phyloP scores from a whole-genome alignment of 2,113 vertebrate genomes.

The Talpa occidentalis region DNA sequence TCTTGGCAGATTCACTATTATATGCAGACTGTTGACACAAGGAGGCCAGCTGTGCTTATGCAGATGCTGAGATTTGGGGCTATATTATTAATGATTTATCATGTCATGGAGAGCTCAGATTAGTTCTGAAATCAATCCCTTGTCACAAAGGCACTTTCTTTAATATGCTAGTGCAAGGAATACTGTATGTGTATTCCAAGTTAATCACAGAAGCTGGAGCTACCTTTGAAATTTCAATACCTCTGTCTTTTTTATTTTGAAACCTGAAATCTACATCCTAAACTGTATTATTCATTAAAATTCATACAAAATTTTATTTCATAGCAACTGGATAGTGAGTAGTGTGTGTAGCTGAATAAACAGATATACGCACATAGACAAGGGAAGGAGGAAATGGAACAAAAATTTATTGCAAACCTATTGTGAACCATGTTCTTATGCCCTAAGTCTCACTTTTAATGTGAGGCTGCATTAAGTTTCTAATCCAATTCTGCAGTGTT shows the following conservation, averaged over 20 bases:
- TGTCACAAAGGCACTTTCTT: slow-evolving; percentile 79
- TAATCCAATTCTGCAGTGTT: not conserved
- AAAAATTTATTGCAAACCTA: not conserved
- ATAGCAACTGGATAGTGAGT: slow-evolving; percentile 36
- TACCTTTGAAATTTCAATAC: slow-evolving; percentile 75
- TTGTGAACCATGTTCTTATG: not conserved
- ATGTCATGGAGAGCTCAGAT: slow-evolving; percentile 82
- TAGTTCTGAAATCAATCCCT: slow-evolving; percentile 84
- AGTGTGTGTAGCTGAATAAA: not conserved
- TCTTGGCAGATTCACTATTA: slow-evolving; percentile 84
- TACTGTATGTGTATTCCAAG: slow-evolving; percentile 67
- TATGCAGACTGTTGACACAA: slow-evolving; percentile 84
- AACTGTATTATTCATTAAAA: slow-evolving; percentile 70
- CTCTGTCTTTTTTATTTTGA: slow-evolving; percentile 66
- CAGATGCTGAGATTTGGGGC: slow-evolving; percentile 83
- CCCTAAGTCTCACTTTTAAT: not conserved
- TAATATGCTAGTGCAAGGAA: slow-evolving; percentile 72
- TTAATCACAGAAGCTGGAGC: slow-evolving; percentile 64
- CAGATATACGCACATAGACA: not conserved
- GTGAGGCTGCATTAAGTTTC: not conserved
- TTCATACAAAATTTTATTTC: slow-evolving; percentile 60
- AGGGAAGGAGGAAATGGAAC: not conserved
- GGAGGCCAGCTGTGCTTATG: slow-evolving; percentile 82
- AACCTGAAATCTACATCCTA: slow-evolving; percentile 67
- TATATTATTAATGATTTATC: slow-evolving; percentile 86